Percentiles rank a stretch among this genome's conserved stretches.
phyloP scores from a whole-genome alignment of 2,888 invertebrate genomes.

The Chalcosyrphus nemorum region DNA sequence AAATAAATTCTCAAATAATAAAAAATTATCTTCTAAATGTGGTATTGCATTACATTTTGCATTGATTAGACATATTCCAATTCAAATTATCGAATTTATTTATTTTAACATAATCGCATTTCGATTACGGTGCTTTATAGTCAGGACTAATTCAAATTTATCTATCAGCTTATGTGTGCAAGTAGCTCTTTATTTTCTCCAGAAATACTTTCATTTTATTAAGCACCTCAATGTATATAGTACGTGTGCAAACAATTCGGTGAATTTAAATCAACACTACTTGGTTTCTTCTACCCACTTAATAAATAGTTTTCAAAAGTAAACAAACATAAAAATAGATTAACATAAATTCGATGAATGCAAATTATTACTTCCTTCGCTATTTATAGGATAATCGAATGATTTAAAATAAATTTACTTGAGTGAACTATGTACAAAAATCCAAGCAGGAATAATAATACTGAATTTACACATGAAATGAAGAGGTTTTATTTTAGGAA shows the following conservation, averaged over 20 bases:
- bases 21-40: no score
- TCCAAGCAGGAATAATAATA: not conserved
- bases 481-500: not conserved
- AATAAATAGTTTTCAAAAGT: not conserved
- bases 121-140: no score
- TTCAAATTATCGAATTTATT: no score
- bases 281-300: not conserved
- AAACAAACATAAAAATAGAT: constrained; percentile 29
- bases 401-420: not conserved
- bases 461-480: not conserved
- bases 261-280: not conserved
- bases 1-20: no score
- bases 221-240: no score
- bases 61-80: no score
- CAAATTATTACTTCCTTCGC: constrained; percentile 16
- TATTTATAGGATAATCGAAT: not conserved
- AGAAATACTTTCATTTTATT: no score
- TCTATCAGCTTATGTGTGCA: no score
- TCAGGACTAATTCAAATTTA: no score
- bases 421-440: not conserved
- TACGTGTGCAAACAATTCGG: not conserved
- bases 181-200: no score
- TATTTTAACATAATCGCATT: no score
- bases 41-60: no score
- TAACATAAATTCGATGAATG: not conserved